Conservation (phyloP, 2,113 vertebrate species). For the Felis catus region F.catus_Fca126_mat1.0 CM031419.1:204403001-204403500, state of each 20-base stretch:
- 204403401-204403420: slow-evolving; percentile 69
- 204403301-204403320: slow-evolving; percentile 65
- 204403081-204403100: slow-evolving; percentile 70
- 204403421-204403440: slow-evolving; percentile 62
- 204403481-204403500: neutral
- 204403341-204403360: slow-evolving; percentile 57
- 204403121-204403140: slow-evolving; percentile 66
- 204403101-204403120: slow-evolving; percentile 57
- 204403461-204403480: slow-evolving; percentile 31
- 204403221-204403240: slow-evolving; percentile 60
- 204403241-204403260: slow-evolving; percentile 61
- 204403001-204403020: slow-evolving; percentile 35
- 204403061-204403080: slow-evolving; percentile 42
- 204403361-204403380: slow-evolving; percentile 54
- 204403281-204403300: slow-evolving; percentile 51
- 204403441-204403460: slow-evolving; percentile 39
- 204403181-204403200: slow-evolving; percentile 43
- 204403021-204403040: slow-evolving; percentile 32
- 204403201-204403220: slow-evolving; percentile 55
- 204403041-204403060: slow-evolving; percentile 64
- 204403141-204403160: slow-evolving; percentile 64
- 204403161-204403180: slow-evolving; percentile 62
- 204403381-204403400: slow-evolving; percentile 65
- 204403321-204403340: slow-evolving; percentile 10
- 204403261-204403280: slow-evolving; percentile 55